Conservation (phyloP, 2,888 invertebrate species). For the Mylabris sibirica region DNA sequence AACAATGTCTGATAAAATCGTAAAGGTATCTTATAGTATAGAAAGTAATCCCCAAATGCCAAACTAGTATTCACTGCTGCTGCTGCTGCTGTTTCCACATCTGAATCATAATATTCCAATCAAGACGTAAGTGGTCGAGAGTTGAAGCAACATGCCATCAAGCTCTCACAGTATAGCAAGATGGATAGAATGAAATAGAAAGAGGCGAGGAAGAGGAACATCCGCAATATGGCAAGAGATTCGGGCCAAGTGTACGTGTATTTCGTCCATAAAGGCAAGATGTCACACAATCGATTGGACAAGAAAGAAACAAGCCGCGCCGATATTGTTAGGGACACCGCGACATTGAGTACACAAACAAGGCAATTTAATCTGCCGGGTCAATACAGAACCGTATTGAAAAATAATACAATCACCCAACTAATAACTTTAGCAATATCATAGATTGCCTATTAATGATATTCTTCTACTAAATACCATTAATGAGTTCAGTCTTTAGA, state of each 20-base stretch:
- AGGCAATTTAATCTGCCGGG: constrained; percentile 54
- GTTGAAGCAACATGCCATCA: constrained; percentile 29
- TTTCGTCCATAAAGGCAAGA: constrained; percentile 60
- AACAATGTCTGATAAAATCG: constrained; percentile 9
- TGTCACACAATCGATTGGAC: constrained; percentile 61
- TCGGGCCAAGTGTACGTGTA: constrained; percentile 51
- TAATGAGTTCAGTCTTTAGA: neutral
- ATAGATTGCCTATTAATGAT: neutral
- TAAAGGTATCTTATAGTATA: constrained; percentile 19
- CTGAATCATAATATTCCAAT: constrained; percentile 45
- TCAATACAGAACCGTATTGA: constrained; percentile 41
- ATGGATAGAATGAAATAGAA: constrained; percentile 32
- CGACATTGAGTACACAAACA: constrained; percentile 58
- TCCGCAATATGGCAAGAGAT: constrained; percentile 54
- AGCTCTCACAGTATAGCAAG: neutral
- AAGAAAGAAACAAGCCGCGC: constrained; percentile 55
- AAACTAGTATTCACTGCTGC: neutral
- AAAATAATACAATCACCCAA: neutral
- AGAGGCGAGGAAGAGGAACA: constrained; percentile 32
- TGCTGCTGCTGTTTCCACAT: neutral
- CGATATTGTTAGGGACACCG: constrained; percentile 55
- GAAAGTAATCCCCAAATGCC: constrained; percentile 13
- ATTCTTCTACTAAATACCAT: neutral
- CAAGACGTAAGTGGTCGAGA: constrained; percentile 41
- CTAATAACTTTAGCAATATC: neutral